Percentiles rank a stretch among this genome's conserved stretches.
Conservation (phyloP, 2,888 invertebrate species). For the Seira ritae region DNA sequence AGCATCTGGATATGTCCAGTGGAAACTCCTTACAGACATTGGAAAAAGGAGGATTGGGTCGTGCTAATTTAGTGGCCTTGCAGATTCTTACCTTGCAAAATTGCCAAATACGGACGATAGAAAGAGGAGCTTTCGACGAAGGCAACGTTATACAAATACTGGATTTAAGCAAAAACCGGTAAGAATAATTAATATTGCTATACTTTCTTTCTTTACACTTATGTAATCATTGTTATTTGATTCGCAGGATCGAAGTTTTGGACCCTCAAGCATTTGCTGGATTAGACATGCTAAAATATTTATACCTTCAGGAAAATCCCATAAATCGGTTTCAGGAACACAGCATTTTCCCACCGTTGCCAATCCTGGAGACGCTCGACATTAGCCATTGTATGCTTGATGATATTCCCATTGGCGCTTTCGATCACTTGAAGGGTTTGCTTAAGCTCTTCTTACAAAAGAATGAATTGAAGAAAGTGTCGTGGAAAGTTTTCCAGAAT, state of each 20-base stretch:
- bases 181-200: background rate
- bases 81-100: constrained; percentile 19
- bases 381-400: background rate
- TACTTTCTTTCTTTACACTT: background rate
- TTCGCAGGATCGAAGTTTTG: constrained; percentile 26
- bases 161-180: constrained; percentile 36
- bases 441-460: background rate
- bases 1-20: constrained; percentile 29
- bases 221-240: no score
- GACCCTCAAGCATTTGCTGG: constrained; percentile 31
- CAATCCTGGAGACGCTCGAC: background rate
- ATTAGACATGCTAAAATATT: background rate
- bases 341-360: constrained; percentile 19
- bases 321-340: constrained; percentile 24
- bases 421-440: constrained; percentile 10
- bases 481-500: constrained; percentile 13
- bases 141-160: background rate
- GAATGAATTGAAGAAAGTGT: background rate
- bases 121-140: constrained; percentile 21
- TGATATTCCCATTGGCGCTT: constrained; percentile 11
- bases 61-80: background rate
- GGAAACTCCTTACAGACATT: constrained; percentile 33
- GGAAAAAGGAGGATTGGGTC: background rate
- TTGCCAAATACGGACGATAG: constrained; percentile 33
- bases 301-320: constrained; percentile 18